phyloP scores from a whole-genome alignment of 1,140 invertebrate genomes.

The Oreohelix idahoensis region DNA sequence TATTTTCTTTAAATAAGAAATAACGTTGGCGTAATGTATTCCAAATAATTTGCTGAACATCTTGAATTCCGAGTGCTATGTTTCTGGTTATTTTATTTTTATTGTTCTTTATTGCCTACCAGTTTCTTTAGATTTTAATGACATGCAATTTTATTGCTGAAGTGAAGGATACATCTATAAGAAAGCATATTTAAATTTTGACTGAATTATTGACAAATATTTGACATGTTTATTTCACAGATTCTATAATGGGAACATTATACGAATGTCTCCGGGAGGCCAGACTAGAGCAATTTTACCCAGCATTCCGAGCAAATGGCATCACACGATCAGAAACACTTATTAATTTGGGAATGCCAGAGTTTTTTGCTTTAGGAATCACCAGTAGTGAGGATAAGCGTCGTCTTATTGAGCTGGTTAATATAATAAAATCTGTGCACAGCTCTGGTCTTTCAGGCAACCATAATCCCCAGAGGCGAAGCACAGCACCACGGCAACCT shows the following conservation, averaged over 20 bases:
- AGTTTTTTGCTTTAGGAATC: conserved; percentile 64
- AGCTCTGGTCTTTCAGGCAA: conserved; percentile 37
- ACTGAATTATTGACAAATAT: too few relatives aligned
- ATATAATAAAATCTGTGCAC: conserved; percentile 68
- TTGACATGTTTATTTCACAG: conserved; percentile 12
- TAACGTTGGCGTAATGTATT: too few relatives aligned
- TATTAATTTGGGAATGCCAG: conserved; percentile 59
- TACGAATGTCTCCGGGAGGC: conserved; percentile 69
- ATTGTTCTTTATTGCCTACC: too few relatives aligned
- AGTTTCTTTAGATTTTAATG: too few relatives aligned
- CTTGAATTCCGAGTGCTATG: too few relatives aligned
- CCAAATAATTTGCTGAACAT: too few relatives aligned
- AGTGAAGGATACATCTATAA: too few relatives aligned
- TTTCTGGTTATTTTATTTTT: too few relatives aligned
- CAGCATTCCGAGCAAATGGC: conserved; percentile 64
- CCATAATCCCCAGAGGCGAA: conserved; percentile 30
- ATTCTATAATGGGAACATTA: conserved; percentile 62
- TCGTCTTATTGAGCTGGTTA: conserved; percentile 65
- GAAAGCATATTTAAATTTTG: too few relatives aligned
- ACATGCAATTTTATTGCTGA: too few relatives aligned
- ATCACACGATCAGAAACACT: conserved; percentile 67
- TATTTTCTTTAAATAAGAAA: too few relatives aligned
- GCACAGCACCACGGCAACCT: neutral
- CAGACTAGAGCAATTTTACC: conserved; percentile 67
- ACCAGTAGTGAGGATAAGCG: conserved; percentile 62